These are phyloP conservation scores for Ectemnius cavifrons DNA, from an alignment of 2,888 invertebrate genomes.

Conservation along the genomic window DNA sequence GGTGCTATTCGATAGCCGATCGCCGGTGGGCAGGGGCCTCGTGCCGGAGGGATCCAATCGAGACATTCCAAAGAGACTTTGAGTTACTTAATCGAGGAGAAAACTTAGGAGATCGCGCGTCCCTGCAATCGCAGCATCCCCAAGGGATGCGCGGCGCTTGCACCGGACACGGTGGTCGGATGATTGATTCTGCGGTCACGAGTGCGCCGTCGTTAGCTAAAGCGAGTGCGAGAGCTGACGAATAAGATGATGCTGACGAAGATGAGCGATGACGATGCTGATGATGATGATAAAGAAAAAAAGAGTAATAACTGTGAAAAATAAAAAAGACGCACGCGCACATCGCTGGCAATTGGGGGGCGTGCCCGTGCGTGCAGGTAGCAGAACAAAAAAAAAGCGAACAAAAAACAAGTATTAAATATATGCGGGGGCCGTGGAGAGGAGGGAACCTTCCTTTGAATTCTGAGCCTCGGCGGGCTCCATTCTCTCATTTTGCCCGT, in stretches of 20 bases:
- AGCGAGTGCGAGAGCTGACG: slow-evolving; percentile 26
- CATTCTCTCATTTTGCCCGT: slow-evolving; percentile 24
- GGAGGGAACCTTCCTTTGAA: slow-evolving; percentile 74
- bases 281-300: slow-evolving; percentile 26
- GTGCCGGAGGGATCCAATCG: not conserved
- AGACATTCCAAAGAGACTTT: not conserved
- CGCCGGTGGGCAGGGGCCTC: not conserved
- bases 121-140: not conserved
- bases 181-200: not conserved
- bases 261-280: slow-evolving; percentile 23
- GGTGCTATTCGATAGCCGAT: slow-evolving; percentile 1
- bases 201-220: slow-evolving; percentile 11
- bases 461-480: slow-evolving; percentile 29
- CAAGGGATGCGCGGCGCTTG: not conserved
- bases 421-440: slow-evolving; percentile 77
- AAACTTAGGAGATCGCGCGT: not conserved
- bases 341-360: slow-evolving; percentile 46
- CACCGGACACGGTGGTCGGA: not conserved
- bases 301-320: slow-evolving; percentile 48
- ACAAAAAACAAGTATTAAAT: slow-evolving; percentile 75
- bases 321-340: slow-evolving; percentile 47
- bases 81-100: not conserved
- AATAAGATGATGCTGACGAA: slow-evolving; percentile 33
- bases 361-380: slow-evolving; percentile 65
- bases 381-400: slow-evolving; percentile 44